Evolutionary conservation across 1,140 invertebrate genomes (phyloP), one percentile per base, ranked within the genome.

Genomic region (Lordiphosa mommai): DNA sequence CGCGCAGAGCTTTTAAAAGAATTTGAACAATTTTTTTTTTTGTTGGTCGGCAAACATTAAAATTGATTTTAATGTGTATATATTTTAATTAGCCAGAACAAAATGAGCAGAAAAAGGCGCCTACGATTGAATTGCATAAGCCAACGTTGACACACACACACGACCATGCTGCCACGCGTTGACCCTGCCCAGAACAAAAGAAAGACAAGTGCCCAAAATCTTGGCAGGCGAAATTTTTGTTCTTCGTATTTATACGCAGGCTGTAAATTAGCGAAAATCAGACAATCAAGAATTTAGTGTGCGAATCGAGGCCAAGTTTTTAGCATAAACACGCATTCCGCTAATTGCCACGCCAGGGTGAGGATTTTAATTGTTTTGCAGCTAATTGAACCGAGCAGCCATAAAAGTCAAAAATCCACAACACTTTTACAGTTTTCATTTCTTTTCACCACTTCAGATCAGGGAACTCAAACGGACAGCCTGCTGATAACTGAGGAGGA

Each of bases 231-330:
- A 61, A n/a, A 76, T 72, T 72, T 84, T 0, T n/a, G n/a, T n/a
- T n/a, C n/a, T n/a, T n/a, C n/a, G n/a, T n/a, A 84, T 77, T 77
- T 82, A 71, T 82, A 74, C 70, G 76, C 74, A 82, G 66, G 76
- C 66, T 76, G 71, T 82, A 80, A 80, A 82, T 84, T 84, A 76
- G 71, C 72, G 56, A 72, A 49, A 71, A 72, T 33, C 52, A 67
- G 44, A 69, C 64, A 55, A 68, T 61, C 30, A 32, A 61, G 12
- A 61, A 20, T 5, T 60, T 27, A n/a, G 48, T 29, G 40, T 34
- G 38, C 51, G 53, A 64, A 67, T 46, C 51, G 63, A 41, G 77
- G 77, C 72, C 77, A 84, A 77, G 68, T 84, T 84, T 72, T 72
- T 58, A 68, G 61, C 57, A 63, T 56, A 69, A 72, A 64, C 55